Evolutionary conservation across 2,797 vertebrate species (phyloP), one percentile per base, ranked within the genome.

Genomic region (Brachymystax lenok): DNA sequence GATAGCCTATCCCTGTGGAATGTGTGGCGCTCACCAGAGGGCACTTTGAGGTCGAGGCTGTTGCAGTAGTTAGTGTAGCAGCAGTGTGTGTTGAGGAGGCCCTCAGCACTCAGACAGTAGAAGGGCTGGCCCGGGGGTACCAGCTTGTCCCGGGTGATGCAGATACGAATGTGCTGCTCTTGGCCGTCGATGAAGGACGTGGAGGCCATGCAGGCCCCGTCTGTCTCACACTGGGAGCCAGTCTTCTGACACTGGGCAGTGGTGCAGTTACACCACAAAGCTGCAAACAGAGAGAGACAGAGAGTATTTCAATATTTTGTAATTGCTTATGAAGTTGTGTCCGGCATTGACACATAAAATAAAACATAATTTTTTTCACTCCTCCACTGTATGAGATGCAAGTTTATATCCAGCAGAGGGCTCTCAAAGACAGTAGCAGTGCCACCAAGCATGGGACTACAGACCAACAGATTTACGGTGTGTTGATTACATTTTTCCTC

Each of bases 31-130:
- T 95, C 87, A 99, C 97, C 96, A 17, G 94, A 95, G 82, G 96
- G 96, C 74, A 96, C 92, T 86, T 94, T 92, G 74, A 97, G 92
- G 86, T 97, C 94, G 0, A 97, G 94, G 90, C 94, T 97, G 92
- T 99, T 99, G 94, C 98, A 99, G 92, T 95, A 98, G 91, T 99
- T 95, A 0, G 93, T 94, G 85, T 97, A 96, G 93, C 98, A 99
- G 94, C 98, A 99, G 90, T 96, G 95, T 6, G 94, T 98, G 67
- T 97, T 97, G 6, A 96, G 93, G n/a, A 96, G 91, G 46, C 97
- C 96, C 85, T 97, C 95, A 0, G 96, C 96, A 27, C 97, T 95
- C 79, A 94, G 94, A 76, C 97, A 99, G 76, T 95, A 97, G 90
- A 99, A 96, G 3, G 97, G 97, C 40, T 97, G 96, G 70, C 97